phyloP scores from a whole-genome alignment of 2,113 vertebrate species.

The Poicephalus gulielmi region DNA sequence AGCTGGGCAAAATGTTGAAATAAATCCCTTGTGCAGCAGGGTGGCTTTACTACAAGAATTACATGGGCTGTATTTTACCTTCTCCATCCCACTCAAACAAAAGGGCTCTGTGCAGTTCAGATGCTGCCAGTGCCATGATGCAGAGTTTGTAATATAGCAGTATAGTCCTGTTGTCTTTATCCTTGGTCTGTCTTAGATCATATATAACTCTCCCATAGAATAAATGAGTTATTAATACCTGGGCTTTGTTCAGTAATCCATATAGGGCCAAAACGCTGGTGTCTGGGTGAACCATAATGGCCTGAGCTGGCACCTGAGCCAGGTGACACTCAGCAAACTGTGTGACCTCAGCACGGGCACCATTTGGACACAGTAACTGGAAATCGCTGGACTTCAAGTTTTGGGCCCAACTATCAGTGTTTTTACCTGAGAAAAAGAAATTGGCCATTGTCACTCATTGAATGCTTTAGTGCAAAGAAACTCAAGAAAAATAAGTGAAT shows the following conservation, averaged over 20 bases:
- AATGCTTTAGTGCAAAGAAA: neutral
- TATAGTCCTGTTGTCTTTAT: neutral
- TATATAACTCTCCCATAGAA: accelerated
- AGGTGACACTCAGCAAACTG: slow-evolving; percentile 86
- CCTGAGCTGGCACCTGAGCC: slow-evolving; percentile 88
- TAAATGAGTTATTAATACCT: slow-evolving; percentile 74
- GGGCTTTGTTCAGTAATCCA: slow-evolving; percentile 88
- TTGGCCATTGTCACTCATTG: neutral
- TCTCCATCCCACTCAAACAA: neutral
- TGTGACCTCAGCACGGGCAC: slow-evolving; percentile 82
- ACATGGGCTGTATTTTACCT: neutral
- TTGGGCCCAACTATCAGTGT: slow-evolving; percentile 78
- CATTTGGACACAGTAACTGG: slow-evolving; percentile 89
- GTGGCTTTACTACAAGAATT: neutral
- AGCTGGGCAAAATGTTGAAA: neutral
- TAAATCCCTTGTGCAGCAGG: neutral
- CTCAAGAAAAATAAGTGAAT: neutral
- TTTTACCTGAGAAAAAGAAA: slow-evolving; percentile 77
- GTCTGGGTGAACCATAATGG: slow-evolving; percentile 87
- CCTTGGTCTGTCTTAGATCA: neutral
- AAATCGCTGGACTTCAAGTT: slow-evolving; percentile 79
- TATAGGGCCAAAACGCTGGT: slow-evolving; percentile 82
- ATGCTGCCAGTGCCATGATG: neutral
- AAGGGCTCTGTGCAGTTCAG: neutral
- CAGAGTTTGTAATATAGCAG: neutral